Percentiles rank a stretch among this genome's conserved stretches.
phyloP scores from a whole-genome alignment of 2,797 vertebrate species.

The Harpagifer antarcticus region DNA sequence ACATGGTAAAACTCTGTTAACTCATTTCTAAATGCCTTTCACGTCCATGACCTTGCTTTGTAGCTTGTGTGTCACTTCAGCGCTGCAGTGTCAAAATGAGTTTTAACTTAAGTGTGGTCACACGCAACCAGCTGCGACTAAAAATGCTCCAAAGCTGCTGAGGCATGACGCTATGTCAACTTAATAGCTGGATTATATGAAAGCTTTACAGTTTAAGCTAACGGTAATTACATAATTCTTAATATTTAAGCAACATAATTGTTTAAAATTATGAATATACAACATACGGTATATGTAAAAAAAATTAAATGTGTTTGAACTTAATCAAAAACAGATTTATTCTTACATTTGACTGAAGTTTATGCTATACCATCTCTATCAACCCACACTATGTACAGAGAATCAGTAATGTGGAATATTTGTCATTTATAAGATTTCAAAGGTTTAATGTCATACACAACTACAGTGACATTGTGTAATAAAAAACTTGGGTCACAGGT shows the following conservation, averaged over 20 bases:
- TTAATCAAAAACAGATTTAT: neutral
- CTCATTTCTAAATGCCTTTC: conserved; percentile 19
- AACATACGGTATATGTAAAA: neutral
- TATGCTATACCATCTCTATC: neutral
- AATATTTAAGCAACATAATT: neutral
- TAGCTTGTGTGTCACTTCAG: conserved; percentile 42
- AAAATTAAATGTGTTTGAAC: neutral
- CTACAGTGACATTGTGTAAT: too few relatives aligned
- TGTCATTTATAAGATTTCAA: neutral
- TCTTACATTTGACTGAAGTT: neutral
- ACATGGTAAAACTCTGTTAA: conserved; percentile 32
- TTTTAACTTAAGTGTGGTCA: conserved; percentile 22
- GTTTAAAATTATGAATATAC: neutral
- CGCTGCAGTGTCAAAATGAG: conserved; percentile 24
- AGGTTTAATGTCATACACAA: too few relatives aligned
- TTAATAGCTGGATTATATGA: neutral
- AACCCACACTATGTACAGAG: neutral
- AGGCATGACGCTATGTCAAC: neutral
- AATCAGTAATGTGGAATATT: neutral
- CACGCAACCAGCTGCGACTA: conserved; percentile 10
- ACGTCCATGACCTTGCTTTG: conserved; percentile 31
- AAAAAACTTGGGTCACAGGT: too few relatives aligned
- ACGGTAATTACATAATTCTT: neutral
- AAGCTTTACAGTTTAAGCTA: neutral
- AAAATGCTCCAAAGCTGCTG: neutral